phyloP scores from a whole-genome alignment of 1,140 invertebrate genomes.

The Dolichoris vasculosae region DNA sequence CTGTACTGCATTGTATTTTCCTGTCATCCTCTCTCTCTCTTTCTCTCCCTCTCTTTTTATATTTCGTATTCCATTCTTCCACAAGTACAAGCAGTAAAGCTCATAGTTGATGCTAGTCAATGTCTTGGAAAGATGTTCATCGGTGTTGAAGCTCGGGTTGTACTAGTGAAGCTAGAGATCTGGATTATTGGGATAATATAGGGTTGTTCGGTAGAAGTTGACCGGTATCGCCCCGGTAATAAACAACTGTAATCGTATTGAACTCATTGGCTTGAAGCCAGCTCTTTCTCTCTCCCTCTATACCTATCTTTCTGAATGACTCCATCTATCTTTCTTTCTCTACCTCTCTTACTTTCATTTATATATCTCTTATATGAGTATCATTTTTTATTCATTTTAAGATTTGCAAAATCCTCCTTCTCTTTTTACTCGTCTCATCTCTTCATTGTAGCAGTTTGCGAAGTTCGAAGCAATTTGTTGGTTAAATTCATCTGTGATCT shows the following conservation, averaged over 20 bases:
- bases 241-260: constrained; percentile 66
- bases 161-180: constrained; percentile 6
- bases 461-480: too few relatives aligned
- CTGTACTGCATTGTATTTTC: constrained; percentile 28
- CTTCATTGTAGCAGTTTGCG: neutral
- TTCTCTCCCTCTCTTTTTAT: neutral
- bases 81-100: neutral
- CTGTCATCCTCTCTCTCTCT: constrained; percentile 16
- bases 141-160: constrained; percentile 51
- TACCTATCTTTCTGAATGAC: neutral
- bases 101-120: constrained; percentile 54
- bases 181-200: constrained; percentile 57
- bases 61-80: neutral
- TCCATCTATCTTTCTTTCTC: neutral
- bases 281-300: neutral
- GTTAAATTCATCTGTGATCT: too few relatives aligned
- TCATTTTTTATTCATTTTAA: neutral
- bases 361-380: neutral
- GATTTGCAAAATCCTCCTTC: neutral
- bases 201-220: constrained; percentile 63
- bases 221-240: constrained; percentile 63
- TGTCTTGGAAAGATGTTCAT: constrained; percentile 66
- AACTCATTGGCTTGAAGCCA: constrained; percentile 46
- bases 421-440: neutral
- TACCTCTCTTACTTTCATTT: constrained; percentile 7